These are phyloP conservation scores for Anagrus nilaparvatae DNA, from an alignment of 1,140 invertebrate species.

Conservation along the genomic window DNA sequence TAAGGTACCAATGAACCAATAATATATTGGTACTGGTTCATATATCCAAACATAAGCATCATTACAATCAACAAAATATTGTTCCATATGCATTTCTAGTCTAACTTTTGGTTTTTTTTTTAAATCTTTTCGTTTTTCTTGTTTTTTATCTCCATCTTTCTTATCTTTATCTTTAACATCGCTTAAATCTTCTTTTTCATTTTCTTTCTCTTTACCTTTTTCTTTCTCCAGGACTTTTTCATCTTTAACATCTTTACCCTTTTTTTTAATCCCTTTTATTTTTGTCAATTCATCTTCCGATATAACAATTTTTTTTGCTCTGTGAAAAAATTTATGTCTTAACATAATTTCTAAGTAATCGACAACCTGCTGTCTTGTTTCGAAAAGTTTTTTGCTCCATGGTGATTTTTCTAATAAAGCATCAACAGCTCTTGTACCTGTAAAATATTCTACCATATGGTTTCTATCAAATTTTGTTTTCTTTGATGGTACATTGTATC, in stretches of 20 bases:
- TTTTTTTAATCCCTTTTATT: slow-evolving; percentile 58
- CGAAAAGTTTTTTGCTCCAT: slow-evolving; percentile 79
- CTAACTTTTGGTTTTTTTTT: slow-evolving; percentile 49
- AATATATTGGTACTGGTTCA: slow-evolving; percentile 93
- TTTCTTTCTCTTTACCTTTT: slow-evolving; percentile 44
- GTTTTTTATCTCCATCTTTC: slow-evolving; percentile 40
- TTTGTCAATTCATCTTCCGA: slow-evolving; percentile 37
- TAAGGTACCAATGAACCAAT: slow-evolving; percentile 88
- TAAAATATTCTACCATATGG: slow-evolving; percentile 95
- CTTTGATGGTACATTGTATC: slow-evolving; percentile 84
- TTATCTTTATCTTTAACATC: slow-evolving; percentile 35
- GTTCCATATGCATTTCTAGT: slow-evolving; percentile 92
- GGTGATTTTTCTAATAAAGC: slow-evolving; percentile 77
- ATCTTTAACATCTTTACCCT: slow-evolving; percentile 52
- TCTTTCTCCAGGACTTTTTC: slow-evolving; percentile 38
- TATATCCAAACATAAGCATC: slow-evolving; percentile 99
- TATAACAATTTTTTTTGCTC: slow-evolving; percentile 69
- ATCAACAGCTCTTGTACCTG: slow-evolving; percentile 87
- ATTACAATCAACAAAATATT: slow-evolving; percentile 83
- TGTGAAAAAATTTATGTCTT: slow-evolving; percentile 88
- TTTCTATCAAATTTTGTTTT: slow-evolving; percentile 85
- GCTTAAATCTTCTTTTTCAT: slow-evolving; percentile 49
- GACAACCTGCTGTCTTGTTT: slow-evolving; percentile 66
- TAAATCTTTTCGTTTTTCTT: slow-evolving; percentile 22
- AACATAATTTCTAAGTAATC: slow-evolving; percentile 78